Evolutionary conservation across 2,113 vertebrate species (phyloP), one percentile per base, ranked within the genome.

Genomic region (Ageneiosus marmoratus): DNA sequence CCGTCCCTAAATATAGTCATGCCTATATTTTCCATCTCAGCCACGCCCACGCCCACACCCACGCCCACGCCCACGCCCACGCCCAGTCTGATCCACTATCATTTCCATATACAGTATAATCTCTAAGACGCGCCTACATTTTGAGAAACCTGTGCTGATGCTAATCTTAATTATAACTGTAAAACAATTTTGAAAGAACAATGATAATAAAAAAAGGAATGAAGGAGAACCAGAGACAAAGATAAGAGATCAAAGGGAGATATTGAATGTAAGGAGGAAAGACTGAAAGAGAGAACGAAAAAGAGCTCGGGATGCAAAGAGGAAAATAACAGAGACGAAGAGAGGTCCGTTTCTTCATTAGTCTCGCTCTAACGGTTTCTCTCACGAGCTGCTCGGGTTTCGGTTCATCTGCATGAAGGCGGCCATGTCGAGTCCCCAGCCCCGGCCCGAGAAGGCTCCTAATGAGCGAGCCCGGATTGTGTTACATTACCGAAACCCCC

Each of bases 351-450:
- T 81, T 65, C 83, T 88, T 90, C 84, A 86, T 89, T 88, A 86
- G 88, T 87, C 82, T 86, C 82, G 77, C 81, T 74, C 78, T 79
- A 82, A 88, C 84, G 77, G 84, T 77, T 87, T 77, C 62, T 75
- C 77, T 87, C 80, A 73, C 73, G 56, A 81, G 86, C 88, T 84
- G 72, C 89, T 89, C 84, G 9, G 77, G 89, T 90, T 90, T 89
- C 89, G 79, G 87, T 81, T 90, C 88, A 90, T 90, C 89, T 90
- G 89, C 89, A 90, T 90, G 89, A 84, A 86, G 88, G 85, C 70
- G 82, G 87, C 24, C 73, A 72, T 62, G 70, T 85, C 32, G 74
- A 82, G 80, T 86, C 85, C 85, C 81, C 84, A 50, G 72, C 75
- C 84, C 88, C 62, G 73, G 79, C 56, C 32, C 63, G 84, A 84